Percentiles rank a stretch among this genome's conserved stretches.
These are phyloP conservation scores for Masticophis lateralis DNA, from an alignment of 2,797 vertebrate species.

Conservation along the genomic window DNA sequence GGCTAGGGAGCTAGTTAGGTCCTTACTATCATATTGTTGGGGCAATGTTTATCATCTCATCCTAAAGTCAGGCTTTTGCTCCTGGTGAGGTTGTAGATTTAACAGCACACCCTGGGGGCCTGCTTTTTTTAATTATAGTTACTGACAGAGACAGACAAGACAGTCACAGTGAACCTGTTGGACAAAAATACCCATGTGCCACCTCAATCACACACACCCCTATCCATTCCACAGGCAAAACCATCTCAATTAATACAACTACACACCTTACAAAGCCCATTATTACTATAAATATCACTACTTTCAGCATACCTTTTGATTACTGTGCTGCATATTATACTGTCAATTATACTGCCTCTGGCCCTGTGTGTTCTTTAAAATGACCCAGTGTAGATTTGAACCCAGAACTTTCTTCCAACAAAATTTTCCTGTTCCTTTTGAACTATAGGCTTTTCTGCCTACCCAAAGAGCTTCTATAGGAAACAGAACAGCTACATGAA, in stretches of 20 bases:
- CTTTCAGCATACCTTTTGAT: neutral
- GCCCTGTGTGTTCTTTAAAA: neutral
- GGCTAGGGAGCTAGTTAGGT: neutral
- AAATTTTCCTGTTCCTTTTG: neutral
- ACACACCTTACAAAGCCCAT: neutral
- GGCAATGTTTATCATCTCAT: neutral
- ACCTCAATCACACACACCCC: neutral
- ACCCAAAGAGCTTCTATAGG: neutral
- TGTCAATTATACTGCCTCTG: neutral
- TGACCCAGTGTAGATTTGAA: neutral
- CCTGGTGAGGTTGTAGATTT: neutral
- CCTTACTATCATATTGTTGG: neutral
- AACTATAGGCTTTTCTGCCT: neutral
- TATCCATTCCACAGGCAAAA: neutral
- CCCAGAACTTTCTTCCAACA: neutral
- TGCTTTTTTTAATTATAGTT: neutral
- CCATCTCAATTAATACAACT: neutral
- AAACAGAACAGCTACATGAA: neutral
- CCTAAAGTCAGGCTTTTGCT: neutral
- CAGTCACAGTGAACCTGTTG: neutral
- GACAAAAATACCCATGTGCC: neutral
- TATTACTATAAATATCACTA: neutral
- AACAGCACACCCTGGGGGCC: neutral
- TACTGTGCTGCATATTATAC: neutral
- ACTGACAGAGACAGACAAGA: neutral